phyloP scores from a whole-genome alignment of 2,888 invertebrate species.

The Cynaeus angustus region DNA sequence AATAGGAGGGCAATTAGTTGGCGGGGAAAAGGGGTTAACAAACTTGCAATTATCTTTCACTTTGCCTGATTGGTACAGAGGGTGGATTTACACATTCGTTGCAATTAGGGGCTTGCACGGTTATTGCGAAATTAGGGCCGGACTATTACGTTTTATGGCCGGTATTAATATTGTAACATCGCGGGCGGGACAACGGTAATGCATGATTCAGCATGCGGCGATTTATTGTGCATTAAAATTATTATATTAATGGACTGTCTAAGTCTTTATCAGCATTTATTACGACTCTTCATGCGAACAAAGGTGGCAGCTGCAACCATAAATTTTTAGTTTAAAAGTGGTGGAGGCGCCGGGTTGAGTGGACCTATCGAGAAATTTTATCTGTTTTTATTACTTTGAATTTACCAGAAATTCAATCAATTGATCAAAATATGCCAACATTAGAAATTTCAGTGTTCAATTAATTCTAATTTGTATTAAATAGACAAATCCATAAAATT shows the following conservation, averaged over 20 bases:
- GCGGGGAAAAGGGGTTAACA: constrained; percentile 19
- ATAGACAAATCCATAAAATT: no score
- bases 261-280: neutral
- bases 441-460: no score
- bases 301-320: no score
- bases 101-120: constrained; percentile 35
- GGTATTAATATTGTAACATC: constrained; percentile 21
- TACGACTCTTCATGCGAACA: neutral
- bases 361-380: no score
- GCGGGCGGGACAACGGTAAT: constrained; percentile 10
- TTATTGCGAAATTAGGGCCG: constrained; percentile 27
- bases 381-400: no score
- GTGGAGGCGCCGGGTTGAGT: no score
- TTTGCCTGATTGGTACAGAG: constrained; percentile 37
- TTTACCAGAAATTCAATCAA: no score
- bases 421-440: no score
- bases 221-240: constrained; percentile 27
- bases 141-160: constrained; percentile 36
- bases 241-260: constrained; percentile 16
- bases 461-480: no score
- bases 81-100: constrained; percentile 40
- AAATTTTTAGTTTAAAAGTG: no score
- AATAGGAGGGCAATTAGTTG: constrained; percentile 20
- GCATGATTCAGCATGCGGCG: constrained; percentile 16
- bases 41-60: constrained; percentile 45